Evolutionary conservation across 2,797 vertebrate genomes (phyloP).

Genomic region (Spinus pinus): DNA sequence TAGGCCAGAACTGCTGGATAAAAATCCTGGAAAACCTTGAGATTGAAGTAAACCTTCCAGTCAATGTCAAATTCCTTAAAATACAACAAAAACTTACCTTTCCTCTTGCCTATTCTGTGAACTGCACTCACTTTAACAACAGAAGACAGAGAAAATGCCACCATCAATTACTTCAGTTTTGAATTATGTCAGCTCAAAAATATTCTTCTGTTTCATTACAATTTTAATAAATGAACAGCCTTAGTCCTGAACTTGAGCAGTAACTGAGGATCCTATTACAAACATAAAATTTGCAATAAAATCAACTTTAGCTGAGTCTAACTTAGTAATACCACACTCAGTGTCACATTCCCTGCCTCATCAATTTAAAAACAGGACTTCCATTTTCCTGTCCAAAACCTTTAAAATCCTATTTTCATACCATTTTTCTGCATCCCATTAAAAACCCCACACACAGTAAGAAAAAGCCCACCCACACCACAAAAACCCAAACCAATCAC

Average conservation of each 20-base stretch:
- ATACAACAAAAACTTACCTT: not conserved
- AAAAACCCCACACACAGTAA: not conserved
- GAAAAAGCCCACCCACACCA: not conserved
- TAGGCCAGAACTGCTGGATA: not conserved
- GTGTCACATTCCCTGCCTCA: not conserved
- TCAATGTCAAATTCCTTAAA: not conserved
- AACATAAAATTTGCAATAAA: not conserved
- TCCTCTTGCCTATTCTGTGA: not conserved
- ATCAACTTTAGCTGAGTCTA: not conserved
- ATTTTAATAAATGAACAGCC: not conserved
- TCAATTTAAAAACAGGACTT: not conserved
- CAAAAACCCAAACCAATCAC: not conserved
- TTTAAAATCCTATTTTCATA: not conserved
- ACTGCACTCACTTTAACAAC: not conserved
- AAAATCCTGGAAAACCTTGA: not conserved
- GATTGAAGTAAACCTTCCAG: not conserved
- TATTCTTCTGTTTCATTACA: not conserved
- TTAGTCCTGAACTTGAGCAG: not conserved
- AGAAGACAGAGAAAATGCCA: not conserved
- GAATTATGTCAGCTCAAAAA: not conserved
- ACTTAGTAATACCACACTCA: not conserved
- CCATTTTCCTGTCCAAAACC: not conserved
- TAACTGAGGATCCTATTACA: not conserved
- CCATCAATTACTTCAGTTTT: not conserved
- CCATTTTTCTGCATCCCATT: not conserved